phyloP scores from a whole-genome alignment of 2,888 invertebrate genomes.

The Perdita meconis region DNA sequence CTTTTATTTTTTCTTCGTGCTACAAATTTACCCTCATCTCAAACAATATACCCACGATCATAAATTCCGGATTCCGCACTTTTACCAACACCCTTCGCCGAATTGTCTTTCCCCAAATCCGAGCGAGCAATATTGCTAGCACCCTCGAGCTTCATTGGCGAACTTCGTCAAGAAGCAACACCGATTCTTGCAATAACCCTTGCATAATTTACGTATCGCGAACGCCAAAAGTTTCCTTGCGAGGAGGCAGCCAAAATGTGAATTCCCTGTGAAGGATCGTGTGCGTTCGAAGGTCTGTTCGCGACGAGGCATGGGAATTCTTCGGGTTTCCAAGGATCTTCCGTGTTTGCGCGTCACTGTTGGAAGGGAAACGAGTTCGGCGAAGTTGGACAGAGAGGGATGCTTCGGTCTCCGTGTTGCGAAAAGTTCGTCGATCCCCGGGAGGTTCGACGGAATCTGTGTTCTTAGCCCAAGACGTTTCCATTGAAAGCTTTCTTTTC shows the following conservation, averaged over 20 bases:
- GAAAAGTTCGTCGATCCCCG: conserved; percentile 68
- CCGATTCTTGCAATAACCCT: background rate
- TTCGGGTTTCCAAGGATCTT: conserved; percentile 17
- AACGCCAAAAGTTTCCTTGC: background rate
- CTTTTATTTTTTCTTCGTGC: too few relatives aligned
- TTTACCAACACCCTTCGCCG: too few relatives aligned
- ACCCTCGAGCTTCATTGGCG: too few relatives aligned
- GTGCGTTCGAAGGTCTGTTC: conserved; percentile 6
- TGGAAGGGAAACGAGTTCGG: conserved; percentile 64
- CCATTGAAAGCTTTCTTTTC: conserved; percentile 78
- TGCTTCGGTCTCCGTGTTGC: conserved; percentile 47
- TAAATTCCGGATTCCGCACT: too few relatives aligned
- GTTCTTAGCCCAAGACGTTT: conserved; percentile 69
- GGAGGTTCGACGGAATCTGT: conserved; percentile 66
- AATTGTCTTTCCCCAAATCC: too few relatives aligned
- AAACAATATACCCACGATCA: too few relatives aligned
- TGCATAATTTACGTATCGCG: background rate
- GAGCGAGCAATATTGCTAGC: too few relatives aligned
- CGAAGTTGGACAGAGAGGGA: conserved; percentile 42
- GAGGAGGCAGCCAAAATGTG: background rate
- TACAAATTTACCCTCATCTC: too few relatives aligned
- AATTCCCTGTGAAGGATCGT: conserved; percentile 11
- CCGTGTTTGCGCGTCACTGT: conserved; percentile 56
- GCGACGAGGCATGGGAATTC: conserved; percentile 1
- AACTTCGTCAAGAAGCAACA: background rate